phyloP scores from a whole-genome alignment of 1,140 invertebrate species.

The Eueides isabella region DNA sequence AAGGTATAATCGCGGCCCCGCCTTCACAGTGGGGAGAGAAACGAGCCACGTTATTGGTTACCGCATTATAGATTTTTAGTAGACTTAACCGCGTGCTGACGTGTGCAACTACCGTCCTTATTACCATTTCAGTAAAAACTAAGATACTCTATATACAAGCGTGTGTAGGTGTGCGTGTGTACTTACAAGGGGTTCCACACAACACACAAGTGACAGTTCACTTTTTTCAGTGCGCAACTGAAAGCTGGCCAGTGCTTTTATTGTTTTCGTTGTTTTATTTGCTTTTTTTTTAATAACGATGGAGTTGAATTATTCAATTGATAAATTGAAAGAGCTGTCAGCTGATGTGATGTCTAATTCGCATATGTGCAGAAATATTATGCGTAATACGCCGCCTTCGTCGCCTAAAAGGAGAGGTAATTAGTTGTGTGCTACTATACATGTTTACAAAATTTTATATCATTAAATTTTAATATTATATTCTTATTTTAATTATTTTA shows the following conservation, averaged over 20 bases:
- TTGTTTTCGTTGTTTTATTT: constrained; percentile 36
- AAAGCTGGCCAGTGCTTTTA: constrained; percentile 47
- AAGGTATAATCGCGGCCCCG: constrained; percentile 53
- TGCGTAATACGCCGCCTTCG: constrained; percentile 54
- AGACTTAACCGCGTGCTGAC: constrained; percentile 47
- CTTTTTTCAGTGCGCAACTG: constrained; percentile 53
- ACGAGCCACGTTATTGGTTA: constrained; percentile 65
- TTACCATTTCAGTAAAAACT: constrained; percentile 36
- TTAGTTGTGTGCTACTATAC: background rate
- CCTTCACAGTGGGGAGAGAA: constrained; percentile 65
- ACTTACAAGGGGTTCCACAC: constrained; percentile 33
- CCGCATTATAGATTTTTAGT: constrained; percentile 77
- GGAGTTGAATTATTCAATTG: constrained; percentile 46
- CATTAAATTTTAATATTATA: constrained; percentile 18
- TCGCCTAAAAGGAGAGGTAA: constrained; percentile 71
- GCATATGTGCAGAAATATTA: constrained; percentile 52
- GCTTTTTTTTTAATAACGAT: constrained; percentile 33
- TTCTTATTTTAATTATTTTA: too few species aligned
- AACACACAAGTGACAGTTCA: constrained; percentile 60
- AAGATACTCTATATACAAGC: constrained; percentile 23
- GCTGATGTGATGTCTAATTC: constrained; percentile 53
- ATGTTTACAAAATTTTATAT: too few species aligned
- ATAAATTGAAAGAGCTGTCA: constrained; percentile 54
- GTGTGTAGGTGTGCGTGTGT: constrained; percentile 22
- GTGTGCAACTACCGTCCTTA: constrained; percentile 44